Evolutionary conservation across 2,797 vertebrate genomes (phyloP).

Genomic region (Halcyon leucocephala): DNA sequence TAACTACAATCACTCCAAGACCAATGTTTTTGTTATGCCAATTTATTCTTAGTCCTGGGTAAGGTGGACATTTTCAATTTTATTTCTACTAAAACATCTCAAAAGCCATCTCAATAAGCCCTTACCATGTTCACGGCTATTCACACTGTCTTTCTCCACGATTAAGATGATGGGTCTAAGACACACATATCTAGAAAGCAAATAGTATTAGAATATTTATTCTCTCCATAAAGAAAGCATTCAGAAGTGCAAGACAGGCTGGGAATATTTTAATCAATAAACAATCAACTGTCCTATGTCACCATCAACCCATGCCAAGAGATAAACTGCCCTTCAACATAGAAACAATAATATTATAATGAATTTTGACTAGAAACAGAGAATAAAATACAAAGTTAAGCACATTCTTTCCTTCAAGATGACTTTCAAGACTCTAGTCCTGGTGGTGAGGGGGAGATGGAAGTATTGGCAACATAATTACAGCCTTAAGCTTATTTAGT

Average conservation of each 20-base stretch:
- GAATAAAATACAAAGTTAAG: background rate
- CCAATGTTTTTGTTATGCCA: background rate
- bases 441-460: background rate
- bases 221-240: background rate
- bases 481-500: background rate
- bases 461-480: background rate
- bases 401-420: background rate
- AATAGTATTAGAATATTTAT: background rate
- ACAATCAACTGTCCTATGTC: background rate
- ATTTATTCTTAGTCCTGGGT: background rate
- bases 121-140: slow-evolving; percentile 74
- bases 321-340: background rate
- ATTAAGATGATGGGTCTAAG: background rate
- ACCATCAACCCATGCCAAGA: background rate
- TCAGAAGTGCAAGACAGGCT: background rate
- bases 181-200: slow-evolving; percentile 23
- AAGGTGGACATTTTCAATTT: background rate
- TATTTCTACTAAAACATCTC: background rate
- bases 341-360: background rate
- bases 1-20: background rate
- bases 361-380: background rate
- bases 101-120: background rate
- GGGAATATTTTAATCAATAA: background rate
- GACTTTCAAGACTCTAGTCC: background rate
- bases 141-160: background rate